Conservation (phyloP, 1,140 invertebrate species). For the Octopus sinensis region DNA sequence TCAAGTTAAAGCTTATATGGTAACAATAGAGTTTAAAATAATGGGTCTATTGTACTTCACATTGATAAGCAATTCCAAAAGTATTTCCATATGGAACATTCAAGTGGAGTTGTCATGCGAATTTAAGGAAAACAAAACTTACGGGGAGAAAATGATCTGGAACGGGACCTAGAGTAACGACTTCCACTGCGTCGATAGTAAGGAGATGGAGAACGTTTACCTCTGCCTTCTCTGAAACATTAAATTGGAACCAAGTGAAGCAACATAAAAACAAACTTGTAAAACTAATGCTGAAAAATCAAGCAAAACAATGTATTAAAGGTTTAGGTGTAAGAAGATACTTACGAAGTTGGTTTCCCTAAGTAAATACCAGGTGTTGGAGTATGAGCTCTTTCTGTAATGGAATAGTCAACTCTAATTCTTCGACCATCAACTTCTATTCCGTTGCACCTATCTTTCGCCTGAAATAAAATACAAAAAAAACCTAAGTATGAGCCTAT, state of each 20-base stretch:
- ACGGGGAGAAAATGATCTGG: constrained; percentile 76
- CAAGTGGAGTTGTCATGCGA: too few relatives aligned
- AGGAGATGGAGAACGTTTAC: constrained; percentile 66
- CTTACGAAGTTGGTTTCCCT: constrained; percentile 82
- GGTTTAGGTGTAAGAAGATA: constrained; percentile 18
- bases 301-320: constrained; percentile 9
- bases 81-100: too few relatives aligned
- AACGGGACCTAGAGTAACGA: constrained; percentile 75
- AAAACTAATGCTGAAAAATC: constrained; percentile 43
- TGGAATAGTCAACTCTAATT: constrained; percentile 94
- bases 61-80: too few relatives aligned
- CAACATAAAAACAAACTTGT: constrained; percentile 34
- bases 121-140: constrained; percentile 56
- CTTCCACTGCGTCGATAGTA: constrained; percentile 61
- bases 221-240: constrained; percentile 34
- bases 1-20: too few relatives aligned
- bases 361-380: constrained; percentile 97
- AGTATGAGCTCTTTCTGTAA: constrained; percentile 94
- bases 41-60: too few relatives aligned
- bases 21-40: too few relatives aligned
- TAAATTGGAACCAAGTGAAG: constrained; percentile 36
- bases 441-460: constrained; percentile 89
- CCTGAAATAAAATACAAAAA: constrained; percentile 54
- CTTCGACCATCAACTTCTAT: constrained; percentile 90
- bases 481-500: not conserved